Base-by-base conservation (phyloP, 1,140 invertebrate genomes). In the Calycopis cecrops region DNA sequence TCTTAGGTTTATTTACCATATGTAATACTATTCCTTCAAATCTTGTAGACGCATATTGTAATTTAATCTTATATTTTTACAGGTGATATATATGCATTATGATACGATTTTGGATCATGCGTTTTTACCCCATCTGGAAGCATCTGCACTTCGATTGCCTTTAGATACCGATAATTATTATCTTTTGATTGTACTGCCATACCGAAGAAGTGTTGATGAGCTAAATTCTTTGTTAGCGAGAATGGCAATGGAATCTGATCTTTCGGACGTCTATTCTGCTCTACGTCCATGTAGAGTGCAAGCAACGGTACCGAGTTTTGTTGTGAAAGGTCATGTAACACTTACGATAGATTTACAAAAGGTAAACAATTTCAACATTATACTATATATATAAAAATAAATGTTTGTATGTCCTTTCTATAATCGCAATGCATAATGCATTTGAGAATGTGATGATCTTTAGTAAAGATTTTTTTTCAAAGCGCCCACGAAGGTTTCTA, bases 231-330 rank as follows among this genome's bases (percentile, higher is more conserved):
- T 88, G 35, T 64, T 88, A 28, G 67, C 67, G 0, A 66, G 87
- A 28, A 79, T 88, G 78, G 77, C 85, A 0, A 67, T 84, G 3
- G 88, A 85, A 53, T 84, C 88, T 12, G 90, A 89, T 53, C 84
- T 94, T 17, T 90, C 92, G 3, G 77, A 91, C 48, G 90, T 96
- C 47, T 89, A 93, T 51, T 89, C 89, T 10, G 89, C 91, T 55
- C 81, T 95, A 33, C 90, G 90, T 51, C 90, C 91, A 0, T 91
- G 91, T 11, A 91, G 92, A 77, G 92, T 95, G 3, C 90, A 90
- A 60, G 93, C 93, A 0, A 91, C 91, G 6, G 92, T 96, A 59
- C 94, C 94, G 0, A 93, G 92, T 61, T 95, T 95, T 72, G 92
- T 90, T 73, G 86, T 95, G 1, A 91, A 93, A 57, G 94, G 94